These are phyloP conservation scores for Phenganax stokvisi DNA, from an alignment of 92 coral and sea anemone species.

Conservation along the genomic window DNA sequence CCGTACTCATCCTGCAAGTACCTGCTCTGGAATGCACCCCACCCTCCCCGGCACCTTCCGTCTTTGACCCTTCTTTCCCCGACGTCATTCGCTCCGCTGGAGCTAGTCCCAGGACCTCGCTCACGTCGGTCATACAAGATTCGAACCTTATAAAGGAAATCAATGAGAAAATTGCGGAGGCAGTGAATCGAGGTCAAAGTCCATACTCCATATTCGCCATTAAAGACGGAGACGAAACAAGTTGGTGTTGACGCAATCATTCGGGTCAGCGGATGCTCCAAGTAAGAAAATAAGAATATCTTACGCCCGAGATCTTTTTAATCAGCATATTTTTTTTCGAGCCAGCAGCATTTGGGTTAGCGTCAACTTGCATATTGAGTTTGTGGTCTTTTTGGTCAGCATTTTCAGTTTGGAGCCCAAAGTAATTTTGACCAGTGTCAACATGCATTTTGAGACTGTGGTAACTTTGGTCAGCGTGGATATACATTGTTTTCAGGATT, in stretches of 20 bases:
- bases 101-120: slow-evolving; percentile 83
- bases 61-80: slow-evolving; percentile 81
- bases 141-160: slow-evolving; percentile 72
- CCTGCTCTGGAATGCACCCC: slow-evolving; percentile 55
- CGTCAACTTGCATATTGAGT: not conserved
- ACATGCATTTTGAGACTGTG: not conserved
- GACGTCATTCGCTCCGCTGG: slow-evolving; percentile 97
- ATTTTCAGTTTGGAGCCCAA: not conserved
- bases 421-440: not conserved
- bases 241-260: slow-evolving; percentile 73
- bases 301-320: not conserved
- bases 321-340: not conserved
- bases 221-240: slow-evolving; percentile 91
- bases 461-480: not conserved
- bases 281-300: not conserved
- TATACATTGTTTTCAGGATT: not conserved
- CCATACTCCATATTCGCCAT: slow-evolving; percentile 91
- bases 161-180: slow-evolving; percentile 80
- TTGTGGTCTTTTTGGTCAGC: not conserved
- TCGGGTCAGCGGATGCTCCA: slow-evolving; percentile 15
- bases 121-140: slow-evolving; percentile 67
- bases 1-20: slow-evolving; percentile 65
- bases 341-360: not conserved
- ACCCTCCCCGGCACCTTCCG: slow-evolving; percentile 41
- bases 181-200: slow-evolving; percentile 80